Conservation (phyloP, 2,797 vertebrate species). For the Parauchenoglanis punctatus region DNA sequence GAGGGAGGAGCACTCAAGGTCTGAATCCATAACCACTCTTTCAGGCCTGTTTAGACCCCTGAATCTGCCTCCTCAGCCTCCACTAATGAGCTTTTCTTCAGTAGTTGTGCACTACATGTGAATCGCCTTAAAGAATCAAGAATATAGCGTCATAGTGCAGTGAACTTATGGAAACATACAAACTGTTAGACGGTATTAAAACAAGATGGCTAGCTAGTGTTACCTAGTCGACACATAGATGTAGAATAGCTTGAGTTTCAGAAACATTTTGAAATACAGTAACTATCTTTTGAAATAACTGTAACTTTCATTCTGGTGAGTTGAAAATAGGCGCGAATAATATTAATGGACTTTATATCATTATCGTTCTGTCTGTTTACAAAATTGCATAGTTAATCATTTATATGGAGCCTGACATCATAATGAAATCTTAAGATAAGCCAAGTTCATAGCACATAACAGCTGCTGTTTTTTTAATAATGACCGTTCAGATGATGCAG, state of each 20-base stretch:
- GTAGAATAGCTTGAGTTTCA: neutral
- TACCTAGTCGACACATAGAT: neutral
- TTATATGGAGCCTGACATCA: neutral
- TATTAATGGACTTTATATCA: neutral
- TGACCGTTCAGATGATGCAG: neutral
- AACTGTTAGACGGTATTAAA: neutral
- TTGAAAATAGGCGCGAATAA: neutral
- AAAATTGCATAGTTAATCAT: neutral
- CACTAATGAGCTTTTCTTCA: neutral
- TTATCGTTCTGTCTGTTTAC: neutral
- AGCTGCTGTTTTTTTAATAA: no score
- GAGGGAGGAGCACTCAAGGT: constrained; percentile 88
- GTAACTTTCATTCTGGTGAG: neutral
- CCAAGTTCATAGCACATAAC: neutral
- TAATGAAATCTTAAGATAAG: neutral
- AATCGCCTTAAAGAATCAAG: neutral
- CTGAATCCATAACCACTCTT: neutral
- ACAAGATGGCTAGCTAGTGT: neutral
- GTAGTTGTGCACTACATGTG: neutral
- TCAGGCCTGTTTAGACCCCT: neutral
- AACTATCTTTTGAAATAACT: neutral
- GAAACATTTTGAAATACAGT: neutral
- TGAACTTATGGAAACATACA: no score
- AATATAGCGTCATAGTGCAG: no score
- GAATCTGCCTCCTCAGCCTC: neutral